Base-by-base conservation (phyloP, 2,113 vertebrate genomes). In the Tupaia tana region DNA sequence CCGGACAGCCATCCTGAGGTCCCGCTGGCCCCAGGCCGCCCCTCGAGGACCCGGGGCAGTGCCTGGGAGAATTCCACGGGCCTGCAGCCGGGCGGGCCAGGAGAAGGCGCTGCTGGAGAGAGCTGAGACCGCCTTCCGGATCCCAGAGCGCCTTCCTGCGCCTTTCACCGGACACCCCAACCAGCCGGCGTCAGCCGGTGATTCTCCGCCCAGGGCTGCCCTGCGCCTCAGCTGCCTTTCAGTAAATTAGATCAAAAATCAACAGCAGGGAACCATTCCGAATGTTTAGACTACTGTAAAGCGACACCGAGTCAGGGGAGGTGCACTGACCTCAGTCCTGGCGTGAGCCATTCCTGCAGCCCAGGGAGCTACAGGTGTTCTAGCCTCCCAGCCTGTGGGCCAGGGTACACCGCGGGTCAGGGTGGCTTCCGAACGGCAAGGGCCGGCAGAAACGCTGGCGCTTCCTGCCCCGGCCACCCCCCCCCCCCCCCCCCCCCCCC, bases 181-280 rank as follows among this genome's bases (percentile, higher is more conserved):
- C 54, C 15, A 6, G 34, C 1, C 10, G 5, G 69, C 59, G 6
- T 9, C 52, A 1, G 1, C 34, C 56, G 29, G 0, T 19, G 59
- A 19, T 29, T 61, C 52, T 29, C 2, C 20, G 71, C 22, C 11
- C 3, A 25, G 34, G 63, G 73, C 43, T 10, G 25, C 14, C 15
- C 13, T 64, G 61, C 22, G 71, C 56, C 14, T 0, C 0, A 3
- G 0, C 14, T 83, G 20, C 13, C 20, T 80, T 19, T 22, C 61
- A 71, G 31, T 29, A n/a, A 75, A 64, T 22, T 66, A 5, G 61
- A 71, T 29, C 29, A 31, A 52, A 85, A 29, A 20, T 43, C 54
- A 7, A 54, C 58, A 71, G 10, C 6, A 52, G 11, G 9, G 58
- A 22, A 19, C 29, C 27, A 0, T 6, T 7, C 31, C 22, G 75